Base-by-base conservation (phyloP, 2,113 vertebrate genomes). In the Quiscalus mexicanus region DNA sequence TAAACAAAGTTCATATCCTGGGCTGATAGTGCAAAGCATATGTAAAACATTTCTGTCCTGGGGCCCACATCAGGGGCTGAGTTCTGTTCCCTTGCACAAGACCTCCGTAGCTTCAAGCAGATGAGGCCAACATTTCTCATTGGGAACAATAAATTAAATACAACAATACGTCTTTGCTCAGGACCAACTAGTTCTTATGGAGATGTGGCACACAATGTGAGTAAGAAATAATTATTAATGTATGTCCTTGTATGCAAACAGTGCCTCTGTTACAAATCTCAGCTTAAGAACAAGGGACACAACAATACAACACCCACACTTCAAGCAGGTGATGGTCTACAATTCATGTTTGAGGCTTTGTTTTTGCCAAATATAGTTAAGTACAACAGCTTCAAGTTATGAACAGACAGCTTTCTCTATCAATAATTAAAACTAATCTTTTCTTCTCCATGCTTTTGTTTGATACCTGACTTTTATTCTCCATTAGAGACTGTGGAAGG, bases 41-140 rank as follows among this genome's bases (percentile, higher is more conserved):
- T 52, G 71, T 49, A 71, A 84, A 88, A 59, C 75, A 75, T 60
- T 96, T 93, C 75, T 94, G 76, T 52, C 56, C 80, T 74, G 91
- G 44, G 93, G 90, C 92, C 92, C 95, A 35, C 49, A n/a, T 6
- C 2, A 86, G 82, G 87, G 92, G 56, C 52, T 67, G 55, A 67
- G 67, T 81, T 84, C 82, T 94, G 28, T 12, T 93, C 44, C 71
- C 68, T 86, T 78, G 68, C 71, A 93, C 60, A 78, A 86, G 64
- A 78, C 18, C 70, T 5, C 0, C 0, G 2, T 37, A 52, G 84
- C 68, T 92, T 84, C 47, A 92, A 64, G 68, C n/a, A 75, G 28
- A 93, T 71, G 41, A 77, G 63, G 56, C 27, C 58, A 63, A 37
- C 0, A 0, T 85, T 80, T 85, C 47, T 80, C 31, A 67, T 0